Percentiles rank a stretch among this genome's conserved stretches.
Evolutionary conservation across 2,797 vertebrate species (phyloP).

Genomic region (Lagodon rhomboides): DNA sequence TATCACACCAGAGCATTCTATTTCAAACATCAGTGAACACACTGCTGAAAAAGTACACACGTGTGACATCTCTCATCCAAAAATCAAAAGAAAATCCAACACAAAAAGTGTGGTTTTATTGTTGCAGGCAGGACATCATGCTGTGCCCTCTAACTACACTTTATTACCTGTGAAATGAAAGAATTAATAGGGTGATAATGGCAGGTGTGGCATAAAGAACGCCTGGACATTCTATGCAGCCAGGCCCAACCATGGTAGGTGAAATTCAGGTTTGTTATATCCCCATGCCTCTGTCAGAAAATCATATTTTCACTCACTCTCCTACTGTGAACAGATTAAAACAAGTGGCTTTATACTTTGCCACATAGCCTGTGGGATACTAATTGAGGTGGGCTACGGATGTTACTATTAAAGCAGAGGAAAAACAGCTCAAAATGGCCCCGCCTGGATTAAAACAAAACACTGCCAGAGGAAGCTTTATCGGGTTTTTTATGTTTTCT

Average conservation of each 20-base stretch:
- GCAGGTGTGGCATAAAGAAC: slow-evolving; percentile 32
- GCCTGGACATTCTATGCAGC: slow-evolving; percentile 42
- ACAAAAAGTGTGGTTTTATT: slow-evolving; percentile 63
- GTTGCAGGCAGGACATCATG: slow-evolving; percentile 64
- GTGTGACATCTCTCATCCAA: slow-evolving; percentile 63
- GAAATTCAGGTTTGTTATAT: slow-evolving; percentile 58
- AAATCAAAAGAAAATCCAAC: slow-evolving; percentile 65
- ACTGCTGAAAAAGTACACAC: slow-evolving; percentile 36
- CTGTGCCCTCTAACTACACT: slow-evolving; percentile 75
- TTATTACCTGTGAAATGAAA: slow-evolving; percentile 87
- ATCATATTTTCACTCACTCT: slow-evolving; percentile 65
- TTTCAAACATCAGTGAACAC: slow-evolving; percentile 54
- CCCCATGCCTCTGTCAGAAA: slow-evolving; percentile 59
- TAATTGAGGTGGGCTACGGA: slow-evolving; percentile 73
- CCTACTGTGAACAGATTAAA: slow-evolving; percentile 79
- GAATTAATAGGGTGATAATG: slow-evolving; percentile 78
- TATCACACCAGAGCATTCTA: slow-evolving; percentile 61
- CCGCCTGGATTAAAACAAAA: slow-evolving; percentile 46
- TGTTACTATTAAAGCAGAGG: slow-evolving; percentile 51
- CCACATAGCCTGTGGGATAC: slow-evolving; percentile 72
- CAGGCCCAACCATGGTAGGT: slow-evolving; percentile 29
- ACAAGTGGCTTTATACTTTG: slow-evolving; percentile 67
- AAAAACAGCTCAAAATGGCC: slow-evolving; percentile 28
- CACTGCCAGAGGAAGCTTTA: slow-evolving; percentile 41
- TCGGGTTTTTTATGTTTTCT: slow-evolving; percentile 14